Percentiles rank a stretch among this genome's conserved stretches.
Evolutionary conservation across 2,888 invertebrate genomes (phyloP).

Genomic region (Empis stercorea): DNA sequence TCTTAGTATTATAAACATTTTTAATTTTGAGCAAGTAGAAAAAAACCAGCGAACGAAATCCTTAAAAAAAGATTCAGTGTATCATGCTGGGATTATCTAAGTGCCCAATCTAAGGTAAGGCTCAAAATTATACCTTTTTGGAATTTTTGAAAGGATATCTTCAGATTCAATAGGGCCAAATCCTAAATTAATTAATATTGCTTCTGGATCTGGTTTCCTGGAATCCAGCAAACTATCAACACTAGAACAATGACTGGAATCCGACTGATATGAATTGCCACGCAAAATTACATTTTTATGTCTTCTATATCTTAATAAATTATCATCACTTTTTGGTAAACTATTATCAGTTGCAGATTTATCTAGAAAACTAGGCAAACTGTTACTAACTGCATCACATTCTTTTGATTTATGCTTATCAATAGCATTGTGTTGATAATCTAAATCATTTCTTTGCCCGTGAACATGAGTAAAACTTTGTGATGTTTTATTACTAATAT

Average conservation of each 20-base stretch:
- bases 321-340: no score
- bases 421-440: background rate
- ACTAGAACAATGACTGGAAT: slow-evolving; percentile 56
- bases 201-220: slow-evolving; percentile 78
- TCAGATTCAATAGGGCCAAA: slow-evolving; percentile 61
- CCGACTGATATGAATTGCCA: slow-evolving; percentile 33
- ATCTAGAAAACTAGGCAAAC: background rate
- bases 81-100: no score
- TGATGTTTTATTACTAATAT: background rate
- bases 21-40: no score
- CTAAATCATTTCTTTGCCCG: background rate
- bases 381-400: background rate
- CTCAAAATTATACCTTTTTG: slow-evolving; percentile 37
- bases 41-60: no score
- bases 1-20: no score
- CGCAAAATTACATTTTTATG: slow-evolving; percentile 14
- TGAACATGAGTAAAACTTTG: background rate
- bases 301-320: background rate
- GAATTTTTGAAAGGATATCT: slow-evolving; percentile 64
- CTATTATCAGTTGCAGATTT: background rate
- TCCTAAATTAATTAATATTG: slow-evolving; percentile 67
- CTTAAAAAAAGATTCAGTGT: background rate
- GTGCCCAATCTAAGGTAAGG: no score
- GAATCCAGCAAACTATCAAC: slow-evolving; percentile 73
- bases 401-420: background rate